These are phyloP conservation scores for Drosophila siamana DNA, from an alignment of 2,888 invertebrate genomes.

Conservation along the genomic window DNA sequence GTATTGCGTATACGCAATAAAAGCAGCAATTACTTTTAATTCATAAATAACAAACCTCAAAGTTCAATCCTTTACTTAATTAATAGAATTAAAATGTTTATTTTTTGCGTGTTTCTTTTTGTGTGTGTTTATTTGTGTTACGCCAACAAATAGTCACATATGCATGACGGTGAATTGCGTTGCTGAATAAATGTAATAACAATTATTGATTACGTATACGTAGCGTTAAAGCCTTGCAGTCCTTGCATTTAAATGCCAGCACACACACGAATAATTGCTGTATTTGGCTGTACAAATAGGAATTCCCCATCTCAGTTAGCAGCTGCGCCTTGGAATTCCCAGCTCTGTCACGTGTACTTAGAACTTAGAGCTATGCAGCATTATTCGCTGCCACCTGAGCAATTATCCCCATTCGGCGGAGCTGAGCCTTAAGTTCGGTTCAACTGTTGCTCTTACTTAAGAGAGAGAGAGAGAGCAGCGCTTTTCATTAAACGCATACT, in stretches of 20 bases:
- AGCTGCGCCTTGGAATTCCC: not conserved
- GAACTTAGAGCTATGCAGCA: too few species aligned
- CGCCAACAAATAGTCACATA: not conserved
- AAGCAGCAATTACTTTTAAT: not conserved
- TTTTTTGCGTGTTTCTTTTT: not conserved
- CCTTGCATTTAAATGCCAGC: not conserved
- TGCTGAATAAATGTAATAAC: not conserved
- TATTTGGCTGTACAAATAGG: not conserved
- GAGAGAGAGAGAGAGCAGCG: too few species aligned
- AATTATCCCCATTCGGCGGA: too few species aligned
- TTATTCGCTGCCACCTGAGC: too few species aligned
- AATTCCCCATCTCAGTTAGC: not conserved
- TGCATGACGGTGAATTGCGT: not conserved
- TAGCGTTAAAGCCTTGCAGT: not conserved
- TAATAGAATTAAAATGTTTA: not conserved
- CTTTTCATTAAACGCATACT: too few species aligned
- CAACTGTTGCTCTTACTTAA: too few species aligned
- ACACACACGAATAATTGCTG: slow-evolving; percentile 2
- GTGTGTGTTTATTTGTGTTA: not conserved
- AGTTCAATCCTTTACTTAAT: slow-evolving; percentile 1
- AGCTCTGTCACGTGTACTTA: not conserved
- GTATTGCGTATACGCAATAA: not conserved
- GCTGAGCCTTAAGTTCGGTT: too few species aligned
- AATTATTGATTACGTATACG: slow-evolving; percentile 4
- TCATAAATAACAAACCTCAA: not conserved